Conservation (phyloP, 1,140 invertebrate species). For the Drosophila teissieri region DNA sequence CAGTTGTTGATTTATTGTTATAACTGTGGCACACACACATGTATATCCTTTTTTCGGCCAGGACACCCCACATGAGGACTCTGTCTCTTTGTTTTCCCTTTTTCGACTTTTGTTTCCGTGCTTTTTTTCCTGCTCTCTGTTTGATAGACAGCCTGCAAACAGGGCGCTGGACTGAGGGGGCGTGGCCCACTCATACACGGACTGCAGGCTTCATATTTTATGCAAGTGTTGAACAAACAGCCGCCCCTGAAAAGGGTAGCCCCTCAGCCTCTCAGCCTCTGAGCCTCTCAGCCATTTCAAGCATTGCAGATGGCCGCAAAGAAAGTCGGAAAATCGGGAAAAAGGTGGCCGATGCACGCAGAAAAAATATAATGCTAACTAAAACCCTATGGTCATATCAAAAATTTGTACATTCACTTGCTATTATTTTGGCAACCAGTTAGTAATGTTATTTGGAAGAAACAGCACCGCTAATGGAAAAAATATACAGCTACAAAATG, state of each 20-base stretch:
- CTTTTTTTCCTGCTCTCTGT: conserved; percentile 38
- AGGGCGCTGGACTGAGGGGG: conserved; percentile 32
- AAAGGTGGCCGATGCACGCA: conserved; percentile 10
- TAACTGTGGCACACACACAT: conserved; percentile 60
- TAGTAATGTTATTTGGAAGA: neutral
- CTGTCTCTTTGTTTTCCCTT: conserved; percentile 38
- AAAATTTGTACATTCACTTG: too few species aligned
- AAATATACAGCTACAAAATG: too few species aligned
- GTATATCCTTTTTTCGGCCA: conserved; percentile 44
- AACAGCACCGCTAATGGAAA: neutral
- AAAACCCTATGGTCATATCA: too few species aligned
- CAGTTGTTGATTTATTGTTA: conserved; percentile 81
- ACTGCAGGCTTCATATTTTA: conserved; percentile 71
- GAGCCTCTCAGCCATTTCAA: conserved; percentile 19
- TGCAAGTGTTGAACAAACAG: conserved; percentile 66
- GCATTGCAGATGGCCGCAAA: conserved; percentile 33
- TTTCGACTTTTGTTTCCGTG: conserved; percentile 73
- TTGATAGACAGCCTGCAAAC: conserved; percentile 78
- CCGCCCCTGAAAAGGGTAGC: conserved; percentile 5
- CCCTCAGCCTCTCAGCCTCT: conserved; percentile 21
- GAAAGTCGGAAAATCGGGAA: conserved; percentile 8
- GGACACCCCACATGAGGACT: conserved; percentile 25
- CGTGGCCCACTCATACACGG: conserved; percentile 40
- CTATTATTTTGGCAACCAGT: too few species aligned
- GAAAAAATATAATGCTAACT: neutral